These are phyloP conservation scores for Odontesthes bonariensis DNA, from an alignment of 2,113 vertebrate species.

Conservation along the genomic window DNA sequence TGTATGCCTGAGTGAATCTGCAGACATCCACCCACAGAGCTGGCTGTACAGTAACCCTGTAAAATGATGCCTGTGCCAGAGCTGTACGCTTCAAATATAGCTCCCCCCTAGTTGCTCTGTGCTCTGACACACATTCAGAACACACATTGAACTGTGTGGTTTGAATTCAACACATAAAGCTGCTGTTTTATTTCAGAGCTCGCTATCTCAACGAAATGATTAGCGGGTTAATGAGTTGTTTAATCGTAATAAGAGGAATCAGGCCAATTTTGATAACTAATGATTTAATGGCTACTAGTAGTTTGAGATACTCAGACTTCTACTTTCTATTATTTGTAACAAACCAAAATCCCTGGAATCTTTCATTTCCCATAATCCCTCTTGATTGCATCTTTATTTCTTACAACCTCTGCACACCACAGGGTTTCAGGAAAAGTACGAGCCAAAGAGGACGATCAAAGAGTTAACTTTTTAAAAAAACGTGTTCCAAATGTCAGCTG, in stretches of 20 bases:
- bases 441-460: too few relatives aligned
- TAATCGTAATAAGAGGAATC: neutral
- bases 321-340: too few relatives aligned
- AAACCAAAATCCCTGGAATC: neutral
- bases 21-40: conserved; percentile 36
- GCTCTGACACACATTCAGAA: conserved; percentile 51
- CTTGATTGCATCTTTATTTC: too few relatives aligned
- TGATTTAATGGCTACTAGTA: too few relatives aligned
- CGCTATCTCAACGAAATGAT: neutral
- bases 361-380: neutral
- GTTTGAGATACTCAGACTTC: neutral
- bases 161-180: conserved; percentile 13
- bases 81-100: conserved; percentile 70
- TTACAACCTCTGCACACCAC: too few relatives aligned
- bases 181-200: neutral
- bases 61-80: conserved; percentile 67
- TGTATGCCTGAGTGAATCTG: conserved; percentile 36
- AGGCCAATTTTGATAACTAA: neutral
- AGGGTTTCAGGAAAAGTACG: too few relatives aligned
- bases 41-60: conserved; percentile 55
- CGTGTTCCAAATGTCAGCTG: too few relatives aligned
- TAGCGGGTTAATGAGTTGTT: neutral
- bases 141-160: neutral
- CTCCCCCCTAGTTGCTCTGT: conserved; percentile 6
- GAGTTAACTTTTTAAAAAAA: too few relatives aligned